Evolutionary conservation across 1,140 invertebrate species (phyloP).

Genomic region (Sycobia sp.): DNA sequence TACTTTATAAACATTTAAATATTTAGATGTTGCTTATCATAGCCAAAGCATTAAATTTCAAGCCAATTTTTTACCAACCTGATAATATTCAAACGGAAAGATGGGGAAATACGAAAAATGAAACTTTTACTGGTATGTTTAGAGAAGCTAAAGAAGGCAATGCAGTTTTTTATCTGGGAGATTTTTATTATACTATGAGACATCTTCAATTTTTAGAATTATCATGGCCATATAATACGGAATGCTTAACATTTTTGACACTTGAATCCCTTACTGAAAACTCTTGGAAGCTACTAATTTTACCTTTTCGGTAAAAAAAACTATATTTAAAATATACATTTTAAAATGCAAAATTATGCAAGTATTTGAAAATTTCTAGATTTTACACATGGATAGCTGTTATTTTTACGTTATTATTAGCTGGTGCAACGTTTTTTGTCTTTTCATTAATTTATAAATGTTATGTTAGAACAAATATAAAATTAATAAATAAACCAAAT

Average conservation of each 20-base stretch:
- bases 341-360: too few species aligned
- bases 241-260: conserved; percentile 82
- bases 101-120: conserved; percentile 71
- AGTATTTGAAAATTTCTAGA: conserved; percentile 51
- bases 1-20: conserved; percentile 12
- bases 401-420: conserved; percentile 65
- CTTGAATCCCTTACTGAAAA: conserved; percentile 78
- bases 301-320: conserved; percentile 72
- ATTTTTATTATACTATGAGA: conserved; percentile 74
- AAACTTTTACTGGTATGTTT: conserved; percentile 70
- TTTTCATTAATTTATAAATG: conserved; percentile 58
- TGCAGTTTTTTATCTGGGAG: conserved; percentile 77
- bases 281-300: conserved; percentile 80
- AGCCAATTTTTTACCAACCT: conserved; percentile 69
- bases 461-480: conserved; percentile 46
- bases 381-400: conserved; percentile 69
- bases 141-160: conserved; percentile 71
- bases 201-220: conserved; percentile 74
- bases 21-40: conserved; percentile 71
- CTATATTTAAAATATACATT: not conserved
- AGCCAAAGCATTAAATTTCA: conserved; percentile 73
- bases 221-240: conserved; percentile 77
- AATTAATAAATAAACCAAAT: not conserved
- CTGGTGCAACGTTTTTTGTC: conserved; percentile 64
- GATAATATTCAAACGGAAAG: conserved; percentile 63